A percentile compares a stretch with the other conserved stretches of the same genome.
Evolutionary conservation across 2,113 vertebrate genomes (phyloP).

Genomic region (Chaetorhynchus papuensis): DNA sequence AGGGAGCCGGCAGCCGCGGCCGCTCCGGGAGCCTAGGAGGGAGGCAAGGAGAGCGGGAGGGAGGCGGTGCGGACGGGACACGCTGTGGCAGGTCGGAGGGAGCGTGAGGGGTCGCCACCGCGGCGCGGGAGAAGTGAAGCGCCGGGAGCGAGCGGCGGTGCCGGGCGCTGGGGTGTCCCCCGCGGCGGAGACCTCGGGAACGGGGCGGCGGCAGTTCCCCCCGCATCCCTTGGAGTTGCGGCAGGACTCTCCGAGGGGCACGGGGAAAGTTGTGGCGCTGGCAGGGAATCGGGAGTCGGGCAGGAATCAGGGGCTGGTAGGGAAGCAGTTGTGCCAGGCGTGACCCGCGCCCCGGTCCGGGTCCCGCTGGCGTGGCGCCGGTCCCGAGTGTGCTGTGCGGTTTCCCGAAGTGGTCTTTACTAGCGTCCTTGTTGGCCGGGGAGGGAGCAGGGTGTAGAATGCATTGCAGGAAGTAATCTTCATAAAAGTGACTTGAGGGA

Average conservation of each 20-base stretch:
- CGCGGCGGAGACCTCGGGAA: not conserved
- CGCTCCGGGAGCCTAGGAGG: not conserved
- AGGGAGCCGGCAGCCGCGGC: not conserved
- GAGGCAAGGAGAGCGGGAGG: not conserved
- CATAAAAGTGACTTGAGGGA: slow-evolving; percentile 43
- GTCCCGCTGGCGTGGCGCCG: not conserved
- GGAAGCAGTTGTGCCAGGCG: not conserved
- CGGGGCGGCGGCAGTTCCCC: not conserved
- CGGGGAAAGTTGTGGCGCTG: not conserved
- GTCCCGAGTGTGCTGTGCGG: not conserved
- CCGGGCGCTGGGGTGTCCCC: not conserved
- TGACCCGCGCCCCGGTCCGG: not conserved
- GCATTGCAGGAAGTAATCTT: slow-evolving; percentile 40
- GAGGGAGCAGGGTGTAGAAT: not conserved
- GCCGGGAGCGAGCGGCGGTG: not conserved
- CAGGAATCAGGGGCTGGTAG: not conserved
- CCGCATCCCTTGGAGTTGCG: not conserved
- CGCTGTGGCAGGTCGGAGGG: not conserved
- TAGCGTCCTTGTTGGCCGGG: not conserved
- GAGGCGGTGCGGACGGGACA: not conserved
- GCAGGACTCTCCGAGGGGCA: not conserved
- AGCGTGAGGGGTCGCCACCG: not conserved
- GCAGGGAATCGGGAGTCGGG: not conserved
- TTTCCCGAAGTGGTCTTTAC: not conserved
- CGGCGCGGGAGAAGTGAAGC: not conserved